These are phyloP conservation scores for Dendrocopos noguchii DNA, from an alignment of 2,113 vertebrate species.

Conservation along the genomic window DNA sequence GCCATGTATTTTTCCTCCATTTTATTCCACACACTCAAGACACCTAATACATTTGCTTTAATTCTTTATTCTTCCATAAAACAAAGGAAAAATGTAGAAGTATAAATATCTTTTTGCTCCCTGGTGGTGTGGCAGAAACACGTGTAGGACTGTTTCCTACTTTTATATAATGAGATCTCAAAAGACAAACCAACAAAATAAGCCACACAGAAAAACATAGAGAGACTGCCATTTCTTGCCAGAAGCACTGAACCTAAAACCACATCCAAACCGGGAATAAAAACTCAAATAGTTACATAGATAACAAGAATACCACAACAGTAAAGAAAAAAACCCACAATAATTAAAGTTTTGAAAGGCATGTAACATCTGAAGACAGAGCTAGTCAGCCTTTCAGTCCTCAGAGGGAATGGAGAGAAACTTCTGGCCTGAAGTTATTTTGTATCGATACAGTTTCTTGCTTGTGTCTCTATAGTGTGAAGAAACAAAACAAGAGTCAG, in stretches of 20 bases:
- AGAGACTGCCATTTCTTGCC: background rate
- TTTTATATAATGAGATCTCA: background rate
- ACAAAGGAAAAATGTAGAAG: constrained; percentile 35
- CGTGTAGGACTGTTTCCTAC: background rate
- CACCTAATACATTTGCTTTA: constrained; percentile 35
- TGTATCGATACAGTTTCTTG: background rate
- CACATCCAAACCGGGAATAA: background rate
- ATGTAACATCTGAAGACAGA: background rate
- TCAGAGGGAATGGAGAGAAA: background rate
- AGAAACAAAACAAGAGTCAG: background rate
- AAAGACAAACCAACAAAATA: background rate
- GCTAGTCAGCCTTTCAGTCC: background rate
- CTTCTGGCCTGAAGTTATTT: background rate
- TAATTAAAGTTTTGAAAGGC: background rate
- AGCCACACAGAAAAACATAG: background rate
- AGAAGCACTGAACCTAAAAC: constrained; percentile 3
- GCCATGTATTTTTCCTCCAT: constrained; percentile 17
- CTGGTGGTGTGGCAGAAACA: background rate
- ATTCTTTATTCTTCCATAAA: constrained; percentile 43
- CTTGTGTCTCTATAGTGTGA: background rate
- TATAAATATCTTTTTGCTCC: constrained; percentile 25
- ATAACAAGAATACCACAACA: background rate
- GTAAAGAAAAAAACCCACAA: background rate
- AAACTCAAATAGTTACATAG: background rate
- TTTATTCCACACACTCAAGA: constrained; percentile 21